Conservation (phyloP, 2,113 vertebrate genomes). For the Himantopus leucocephalus region DNA sequence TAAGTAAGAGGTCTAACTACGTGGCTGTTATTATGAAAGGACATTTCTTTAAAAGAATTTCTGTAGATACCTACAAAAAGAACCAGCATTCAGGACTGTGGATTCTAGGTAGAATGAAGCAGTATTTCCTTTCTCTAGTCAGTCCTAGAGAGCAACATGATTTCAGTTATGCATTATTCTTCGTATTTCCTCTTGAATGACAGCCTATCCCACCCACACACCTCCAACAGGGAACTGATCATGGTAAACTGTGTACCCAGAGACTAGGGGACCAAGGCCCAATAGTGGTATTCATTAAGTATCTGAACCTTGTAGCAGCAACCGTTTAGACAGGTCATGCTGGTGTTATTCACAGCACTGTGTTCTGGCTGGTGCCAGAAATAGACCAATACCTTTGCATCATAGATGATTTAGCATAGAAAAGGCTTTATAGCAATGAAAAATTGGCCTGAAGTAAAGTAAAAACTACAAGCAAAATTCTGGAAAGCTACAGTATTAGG, state of each 20-base stretch:
- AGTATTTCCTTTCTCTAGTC: background rate
- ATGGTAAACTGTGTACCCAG: background rate
- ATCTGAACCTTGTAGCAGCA: background rate
- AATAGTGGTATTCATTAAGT: background rate
- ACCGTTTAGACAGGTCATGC: background rate
- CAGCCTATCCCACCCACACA: rapidly evolving
- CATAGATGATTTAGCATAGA: background rate
- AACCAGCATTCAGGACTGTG: background rate
- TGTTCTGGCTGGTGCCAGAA: background rate
- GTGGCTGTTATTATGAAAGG: background rate
- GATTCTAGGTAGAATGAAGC: background rate
- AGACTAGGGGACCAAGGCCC: background rate
- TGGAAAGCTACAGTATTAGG: background rate
- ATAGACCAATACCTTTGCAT: background rate
- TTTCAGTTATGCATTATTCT: background rate
- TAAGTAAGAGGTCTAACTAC: background rate
- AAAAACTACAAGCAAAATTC: background rate
- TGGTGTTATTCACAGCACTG: background rate
- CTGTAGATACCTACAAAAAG: background rate
- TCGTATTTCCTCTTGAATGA: background rate
- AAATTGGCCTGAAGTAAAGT: background rate
- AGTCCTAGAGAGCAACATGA: background rate
- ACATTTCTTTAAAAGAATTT: background rate
- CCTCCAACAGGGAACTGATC: background rate
- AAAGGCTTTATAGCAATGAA: background rate